A percentile compares a stretch with the other conserved stretches of the same genome.
These are phyloP conservation scores for Tychaedon coryphoeus DNA, from an alignment of 2,113 vertebrate genomes.

Conservation along the genomic window DNA sequence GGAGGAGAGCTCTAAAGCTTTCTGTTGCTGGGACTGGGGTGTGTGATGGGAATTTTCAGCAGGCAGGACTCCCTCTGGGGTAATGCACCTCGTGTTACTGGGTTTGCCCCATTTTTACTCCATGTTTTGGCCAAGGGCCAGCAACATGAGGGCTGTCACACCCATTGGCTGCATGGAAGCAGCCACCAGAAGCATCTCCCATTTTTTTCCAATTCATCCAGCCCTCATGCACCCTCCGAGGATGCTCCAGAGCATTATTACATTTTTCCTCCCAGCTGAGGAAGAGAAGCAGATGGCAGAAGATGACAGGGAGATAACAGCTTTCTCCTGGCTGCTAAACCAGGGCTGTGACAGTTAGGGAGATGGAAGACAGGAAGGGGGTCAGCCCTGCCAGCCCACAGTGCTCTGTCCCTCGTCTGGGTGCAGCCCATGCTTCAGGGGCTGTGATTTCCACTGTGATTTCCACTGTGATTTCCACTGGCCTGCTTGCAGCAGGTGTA, in stretches of 20 bases:
- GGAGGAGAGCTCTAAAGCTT: background rate
- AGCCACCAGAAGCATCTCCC: background rate
- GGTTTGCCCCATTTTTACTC: background rate
- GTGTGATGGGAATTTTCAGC: background rate
- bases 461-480: no score
- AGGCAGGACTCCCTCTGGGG: background rate
- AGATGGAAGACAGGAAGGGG: background rate
- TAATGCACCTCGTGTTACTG: rapidly evolving
- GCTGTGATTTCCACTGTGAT: background rate
- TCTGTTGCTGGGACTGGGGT: background rate
- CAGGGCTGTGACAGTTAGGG: background rate
- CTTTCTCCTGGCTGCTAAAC: background rate
- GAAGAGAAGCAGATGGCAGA: background rate
- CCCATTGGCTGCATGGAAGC: background rate
- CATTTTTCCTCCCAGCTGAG: background rate
- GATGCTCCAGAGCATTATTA: background rate
- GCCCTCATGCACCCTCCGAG: background rate
- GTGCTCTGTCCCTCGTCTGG: background rate
- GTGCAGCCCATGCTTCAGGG: background rate
- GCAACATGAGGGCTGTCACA: background rate
- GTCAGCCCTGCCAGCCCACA: background rate
- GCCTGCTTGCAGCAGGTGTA: background rate
- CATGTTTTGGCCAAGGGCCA: background rate
- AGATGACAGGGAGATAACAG: background rate
- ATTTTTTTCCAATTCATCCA: background rate